Evolutionary conservation across 2,888 invertebrate species (phyloP).

Genomic region (Napeogenes inachia): DNA sequence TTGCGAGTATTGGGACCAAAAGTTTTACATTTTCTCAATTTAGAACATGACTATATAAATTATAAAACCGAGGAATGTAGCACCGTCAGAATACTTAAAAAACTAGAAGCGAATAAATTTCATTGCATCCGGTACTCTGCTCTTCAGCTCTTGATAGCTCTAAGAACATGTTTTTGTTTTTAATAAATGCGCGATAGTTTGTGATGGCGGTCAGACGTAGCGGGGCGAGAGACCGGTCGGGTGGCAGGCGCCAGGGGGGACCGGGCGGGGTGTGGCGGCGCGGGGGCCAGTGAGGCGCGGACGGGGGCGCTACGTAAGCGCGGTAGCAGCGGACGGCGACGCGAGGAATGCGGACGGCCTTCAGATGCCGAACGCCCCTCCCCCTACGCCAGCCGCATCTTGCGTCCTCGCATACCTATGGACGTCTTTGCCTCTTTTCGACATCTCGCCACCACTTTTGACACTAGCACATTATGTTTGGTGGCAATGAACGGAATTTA

Average conservation of each 20-base stretch:
- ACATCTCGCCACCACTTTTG: conserved; percentile 70
- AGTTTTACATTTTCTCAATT: not conserved
- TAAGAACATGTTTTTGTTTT: conserved; percentile 70
- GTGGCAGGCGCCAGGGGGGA: conserved; percentile 51
- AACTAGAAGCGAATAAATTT: conserved; percentile 74
- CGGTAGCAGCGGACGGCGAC: conserved; percentile 77
- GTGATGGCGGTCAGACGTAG: conserved; percentile 63
- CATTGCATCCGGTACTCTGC: conserved; percentile 74
- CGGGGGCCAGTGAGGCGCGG: conserved; percentile 44
- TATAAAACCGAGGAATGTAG: conserved; percentile 66
- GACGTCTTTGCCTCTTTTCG: conserved; percentile 71
- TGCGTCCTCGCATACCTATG: conserved; percentile 76
- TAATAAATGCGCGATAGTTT: conserved; percentile 33
- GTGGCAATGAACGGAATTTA: conserved; percentile 42
- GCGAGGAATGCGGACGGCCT: conserved; percentile 78
- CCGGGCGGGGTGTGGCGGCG: conserved; percentile 44
- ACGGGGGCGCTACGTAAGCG: conserved; percentile 76
- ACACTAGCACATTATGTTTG: conserved; percentile 59
- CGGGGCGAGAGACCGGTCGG: conserved; percentile 41
- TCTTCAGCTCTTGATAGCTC: conserved; percentile 69
- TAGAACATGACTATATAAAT: conserved; percentile 33
- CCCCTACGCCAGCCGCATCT: conserved; percentile 72
- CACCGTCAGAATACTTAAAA: conserved; percentile 58
- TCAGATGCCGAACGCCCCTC: conserved; percentile 76
- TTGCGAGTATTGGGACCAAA: too few relatives aligned